Evolutionary conservation across 2,113 vertebrate genomes (phyloP).

Genomic region (Odocoileus virginianus): DNA sequence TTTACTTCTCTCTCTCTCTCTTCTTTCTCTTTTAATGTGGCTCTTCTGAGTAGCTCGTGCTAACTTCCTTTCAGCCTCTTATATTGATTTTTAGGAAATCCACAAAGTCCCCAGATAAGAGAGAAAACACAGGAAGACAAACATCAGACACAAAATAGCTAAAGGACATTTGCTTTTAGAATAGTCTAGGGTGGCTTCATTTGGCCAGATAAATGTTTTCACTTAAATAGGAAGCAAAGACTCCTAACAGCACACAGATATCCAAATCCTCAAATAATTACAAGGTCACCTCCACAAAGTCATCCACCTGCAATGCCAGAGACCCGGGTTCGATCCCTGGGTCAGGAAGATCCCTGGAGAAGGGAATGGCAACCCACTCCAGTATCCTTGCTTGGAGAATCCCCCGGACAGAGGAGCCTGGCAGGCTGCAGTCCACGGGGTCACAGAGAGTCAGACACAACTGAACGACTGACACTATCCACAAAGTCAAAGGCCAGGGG

Average conservation of each 20-base stretch:
- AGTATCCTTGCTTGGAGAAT: not conserved
- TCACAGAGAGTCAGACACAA: not conserved
- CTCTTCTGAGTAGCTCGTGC: not conserved
- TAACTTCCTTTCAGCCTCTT: constrained; percentile 65
- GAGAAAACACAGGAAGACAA: constrained; percentile 69
- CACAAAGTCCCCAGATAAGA: constrained; percentile 67
- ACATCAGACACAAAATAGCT: constrained; percentile 70
- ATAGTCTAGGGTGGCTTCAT: constrained; percentile 58
- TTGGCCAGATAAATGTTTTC: constrained; percentile 67
- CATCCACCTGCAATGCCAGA: not conserved
- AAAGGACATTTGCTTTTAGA: constrained; percentile 72
- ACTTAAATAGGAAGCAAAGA: constrained; percentile 35
- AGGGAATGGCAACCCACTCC: not conserved
- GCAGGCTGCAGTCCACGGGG: not conserved
- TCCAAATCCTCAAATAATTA: not conserved
- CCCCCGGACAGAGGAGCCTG: not conserved
- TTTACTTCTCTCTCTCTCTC: not conserved
- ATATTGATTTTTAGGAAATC: constrained; percentile 72
- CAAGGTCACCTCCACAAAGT: not conserved
- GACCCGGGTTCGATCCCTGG: not conserved
- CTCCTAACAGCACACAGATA: not conserved
- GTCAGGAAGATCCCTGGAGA: not conserved
- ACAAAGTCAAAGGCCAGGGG: not conserved
- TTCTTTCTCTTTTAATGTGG: not conserved
- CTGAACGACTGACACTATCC: not conserved